Base-by-base conservation (phyloP, 2,888 invertebrate species). In the Hedychridium roseum region DNA sequence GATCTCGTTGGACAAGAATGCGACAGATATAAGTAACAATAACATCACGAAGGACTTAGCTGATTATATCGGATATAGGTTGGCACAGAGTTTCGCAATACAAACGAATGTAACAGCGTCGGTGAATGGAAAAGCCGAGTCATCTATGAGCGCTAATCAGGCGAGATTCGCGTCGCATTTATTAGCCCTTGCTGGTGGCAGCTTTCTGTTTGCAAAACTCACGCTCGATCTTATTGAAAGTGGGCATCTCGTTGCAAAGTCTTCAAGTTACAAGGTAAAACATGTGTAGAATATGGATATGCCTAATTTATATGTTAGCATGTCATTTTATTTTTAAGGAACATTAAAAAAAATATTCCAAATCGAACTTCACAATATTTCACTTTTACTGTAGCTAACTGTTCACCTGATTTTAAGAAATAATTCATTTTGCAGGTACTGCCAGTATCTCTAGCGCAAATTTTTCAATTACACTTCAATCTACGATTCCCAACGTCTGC, bases 231-330 rank as follows among this genome's bases (percentile, higher is more conserved):
- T 97, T 61, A 87, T 97, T 60, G 95, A 96, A 77, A 86, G 89
- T 66, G 96, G 96, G 32, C 91, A 94, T 71, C 84, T 97, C 56
- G 94, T 96, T 11, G 89, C 94, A 27, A 97, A 97, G 80, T 95
- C 95, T 3, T 88, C 93, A 0, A 93, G 93, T 73, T 97, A 94
- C 78, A 96, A 96, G 83, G 92, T 80, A n/a, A n/a, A n/a, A n/a
- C n/a, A n/a, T n/a, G n/a, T n/a, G n/a, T n/a, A n/a, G n/a, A n/a
- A n/a, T n/a, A n/a, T n/a, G n/a, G n/a, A n/a, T n/a, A n/a, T n/a
- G n/a, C n/a, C n/a, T n/a, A n/a, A n/a, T n/a, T n/a, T n/a, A n/a
- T n/a, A n/a, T n/a, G n/a, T n/a, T n/a, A n/a, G n/a, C n/a, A n/a
- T n/a, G n/a, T n/a, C n/a, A n/a, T n/a, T n/a, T n/a, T n/a, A n/a